phyloP scores from a whole-genome alignment of 2,797 vertebrate species.

The Argentina silus region DNA sequence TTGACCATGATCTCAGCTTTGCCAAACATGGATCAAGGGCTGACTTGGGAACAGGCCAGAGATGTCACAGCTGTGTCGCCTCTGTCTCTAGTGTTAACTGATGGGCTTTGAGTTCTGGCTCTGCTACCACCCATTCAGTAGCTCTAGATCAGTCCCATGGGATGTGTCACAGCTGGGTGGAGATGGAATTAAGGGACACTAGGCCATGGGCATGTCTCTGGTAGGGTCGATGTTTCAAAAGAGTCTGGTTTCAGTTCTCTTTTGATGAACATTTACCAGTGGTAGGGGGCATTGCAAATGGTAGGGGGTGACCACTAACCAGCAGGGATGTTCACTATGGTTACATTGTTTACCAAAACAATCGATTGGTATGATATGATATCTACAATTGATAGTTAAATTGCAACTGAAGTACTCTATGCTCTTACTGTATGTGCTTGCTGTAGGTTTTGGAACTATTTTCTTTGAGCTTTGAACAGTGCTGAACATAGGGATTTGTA shows the following conservation, averaged over 20 bases:
- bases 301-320: too few relatives aligned
- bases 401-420: background rate
- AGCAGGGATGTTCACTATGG: too few relatives aligned
- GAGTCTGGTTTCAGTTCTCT: too few relatives aligned
- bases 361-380: too few relatives aligned
- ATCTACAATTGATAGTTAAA: too few relatives aligned
- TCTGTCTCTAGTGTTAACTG: conserved; percentile 35
- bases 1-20: conserved; percentile 24
- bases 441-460: background rate
- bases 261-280: too few relatives aligned
- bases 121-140: background rate
- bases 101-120: conserved; percentile 4
- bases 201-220: too few relatives aligned
- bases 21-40: conserved; percentile 45
- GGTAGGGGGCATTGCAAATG: too few relatives aligned
- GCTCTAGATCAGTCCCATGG: conserved; percentile 16
- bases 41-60: conserved; percentile 5
- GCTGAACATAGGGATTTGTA: background rate
- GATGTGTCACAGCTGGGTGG: conserved; percentile 2
- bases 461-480: conserved; percentile 9
- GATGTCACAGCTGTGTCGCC: conserved; percentile 39
- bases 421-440: background rate
- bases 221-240: too few relatives aligned
- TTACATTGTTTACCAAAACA: too few relatives aligned
- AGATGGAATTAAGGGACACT: too few relatives aligned